These are phyloP conservation scores for Epirrhoe tristata DNA, from an alignment of 2,888 invertebrate species.

Conservation along the genomic window DNA sequence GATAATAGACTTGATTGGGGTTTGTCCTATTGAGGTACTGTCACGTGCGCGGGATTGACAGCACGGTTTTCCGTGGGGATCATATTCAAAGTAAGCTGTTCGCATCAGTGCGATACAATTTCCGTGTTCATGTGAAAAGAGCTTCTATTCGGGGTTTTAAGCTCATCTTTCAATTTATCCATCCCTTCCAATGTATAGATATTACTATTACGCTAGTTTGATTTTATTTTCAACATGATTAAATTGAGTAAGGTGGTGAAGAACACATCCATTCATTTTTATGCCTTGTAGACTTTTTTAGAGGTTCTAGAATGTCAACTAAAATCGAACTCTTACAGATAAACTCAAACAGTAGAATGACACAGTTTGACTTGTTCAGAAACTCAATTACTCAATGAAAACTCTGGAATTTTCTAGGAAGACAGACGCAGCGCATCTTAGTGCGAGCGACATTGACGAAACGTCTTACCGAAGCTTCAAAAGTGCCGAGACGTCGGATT, in stretches of 20 bases:
- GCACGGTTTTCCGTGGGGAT: neutral
- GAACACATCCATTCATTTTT: too few species aligned
- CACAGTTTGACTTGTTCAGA: neutral
- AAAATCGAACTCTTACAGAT: too few species aligned
- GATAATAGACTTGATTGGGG: slow-evolving; percentile 15
- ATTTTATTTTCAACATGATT: neutral
- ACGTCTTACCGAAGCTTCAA: slow-evolving; percentile 54
- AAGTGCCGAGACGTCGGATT: slow-evolving; percentile 75
- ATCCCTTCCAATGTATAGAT: too few species aligned
- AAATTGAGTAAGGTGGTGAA: too few species aligned
- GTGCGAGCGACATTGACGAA: slow-evolving; percentile 55
- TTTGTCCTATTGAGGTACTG: slow-evolving; percentile 1
- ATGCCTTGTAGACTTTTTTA: neutral
- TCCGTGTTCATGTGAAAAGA: neutral
- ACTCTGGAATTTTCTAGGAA: slow-evolving; percentile 10
- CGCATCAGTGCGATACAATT: neutral
- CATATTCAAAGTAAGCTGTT: neutral
- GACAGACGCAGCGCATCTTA: slow-evolving; percentile 37
- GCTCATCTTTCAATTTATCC: neutral
- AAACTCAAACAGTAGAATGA: neutral
- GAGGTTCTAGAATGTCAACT: neutral
- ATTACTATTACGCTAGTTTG: too few species aligned
- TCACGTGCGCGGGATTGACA: neutral
- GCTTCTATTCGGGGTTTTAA: neutral
- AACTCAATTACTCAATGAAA: neutral